Percentiles rank a stretch among this genome's conserved stretches.
Conservation (phyloP, 2,888 invertebrate genomes). For the Aphidoletes aphidimyza region DNA sequence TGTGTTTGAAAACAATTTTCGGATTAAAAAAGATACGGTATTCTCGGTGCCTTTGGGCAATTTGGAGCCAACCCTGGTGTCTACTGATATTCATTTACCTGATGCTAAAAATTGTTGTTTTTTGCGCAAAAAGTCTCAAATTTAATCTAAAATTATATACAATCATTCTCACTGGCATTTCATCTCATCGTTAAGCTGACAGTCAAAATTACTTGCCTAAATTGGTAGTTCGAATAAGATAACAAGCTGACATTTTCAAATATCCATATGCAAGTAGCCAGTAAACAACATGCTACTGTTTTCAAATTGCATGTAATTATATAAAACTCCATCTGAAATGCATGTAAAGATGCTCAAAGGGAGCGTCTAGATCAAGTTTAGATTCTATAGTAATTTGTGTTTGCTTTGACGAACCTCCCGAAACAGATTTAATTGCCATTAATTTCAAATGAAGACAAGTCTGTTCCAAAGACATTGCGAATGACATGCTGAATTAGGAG, state of each 20-base stretch:
- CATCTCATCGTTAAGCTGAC: not conserved
- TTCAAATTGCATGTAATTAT: not conserved
- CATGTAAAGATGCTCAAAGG: too few relatives aligned
- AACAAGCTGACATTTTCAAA: not conserved
- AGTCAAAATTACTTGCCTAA: not conserved
- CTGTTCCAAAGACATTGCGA: not conserved
- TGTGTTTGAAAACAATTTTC: conserved; percentile 14
- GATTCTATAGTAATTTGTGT: not conserved
- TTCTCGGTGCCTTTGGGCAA: not conserved
- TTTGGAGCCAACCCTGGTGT: too few relatives aligned
- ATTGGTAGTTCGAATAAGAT: not conserved
- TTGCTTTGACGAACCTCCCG: not conserved
- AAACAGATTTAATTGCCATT: not conserved
- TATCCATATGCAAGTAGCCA: not conserved
- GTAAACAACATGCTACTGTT: not conserved
- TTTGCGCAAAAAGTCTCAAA: conserved; percentile 47
- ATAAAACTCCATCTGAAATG: too few relatives aligned
- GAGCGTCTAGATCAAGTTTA: too few relatives aligned
- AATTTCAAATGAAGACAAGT: too few relatives aligned
- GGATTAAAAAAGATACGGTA: not conserved
- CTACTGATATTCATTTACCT: not conserved
- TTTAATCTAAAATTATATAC: conserved; percentile 19
- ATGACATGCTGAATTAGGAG: not conserved
- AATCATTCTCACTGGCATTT: not conserved
- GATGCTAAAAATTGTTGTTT: not conserved